These are phyloP conservation scores for Eublepharis macularius DNA, from an alignment of 2,113 vertebrate species.

Conservation along the genomic window DNA sequence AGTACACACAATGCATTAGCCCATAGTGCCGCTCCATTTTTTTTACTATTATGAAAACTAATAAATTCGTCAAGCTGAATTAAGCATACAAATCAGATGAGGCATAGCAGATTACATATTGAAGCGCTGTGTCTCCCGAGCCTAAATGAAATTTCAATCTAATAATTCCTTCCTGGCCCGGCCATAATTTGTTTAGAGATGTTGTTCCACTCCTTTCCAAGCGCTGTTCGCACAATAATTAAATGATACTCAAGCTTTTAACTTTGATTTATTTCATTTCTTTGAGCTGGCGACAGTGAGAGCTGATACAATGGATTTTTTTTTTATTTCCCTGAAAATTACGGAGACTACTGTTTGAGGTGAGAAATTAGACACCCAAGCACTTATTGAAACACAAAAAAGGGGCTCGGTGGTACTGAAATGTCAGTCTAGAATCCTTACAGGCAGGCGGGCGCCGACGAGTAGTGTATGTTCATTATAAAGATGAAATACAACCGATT, in stretches of 20 bases:
- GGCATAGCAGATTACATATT: constrained; percentile 84
- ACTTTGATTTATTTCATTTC: constrained; percentile 87
- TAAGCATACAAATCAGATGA: constrained; percentile 87
- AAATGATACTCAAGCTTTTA: constrained; percentile 88
- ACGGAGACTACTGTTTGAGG: constrained; percentile 69
- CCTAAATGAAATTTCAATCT: constrained; percentile 91
- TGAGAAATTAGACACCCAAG: constrained; percentile 78
- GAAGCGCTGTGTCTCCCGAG: constrained; percentile 84
- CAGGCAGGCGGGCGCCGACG: background rate
- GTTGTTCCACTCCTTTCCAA: constrained; percentile 84
- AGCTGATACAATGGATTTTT: constrained; percentile 80
- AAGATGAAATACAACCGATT: constrained; percentile 17
- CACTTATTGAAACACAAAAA: constrained; percentile 60
- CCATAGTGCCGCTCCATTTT: constrained; percentile 76
- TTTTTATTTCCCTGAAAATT: constrained; percentile 78
- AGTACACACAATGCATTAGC: constrained; percentile 81
- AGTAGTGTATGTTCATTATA: background rate
- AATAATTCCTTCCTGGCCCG: constrained; percentile 84
- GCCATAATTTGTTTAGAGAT: constrained; percentile 89
- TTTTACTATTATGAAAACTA: constrained; percentile 83
- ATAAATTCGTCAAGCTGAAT: constrained; percentile 89
- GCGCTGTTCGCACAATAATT: constrained; percentile 81
- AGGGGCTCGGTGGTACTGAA: constrained; percentile 43
- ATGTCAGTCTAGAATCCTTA: constrained; percentile 9
- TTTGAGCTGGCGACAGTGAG: constrained; percentile 78